A percentile compares a stretch with the other conserved stretches of the same genome.
Evolutionary conservation across 2,797 vertebrate species (phyloP).

Genomic region (Typhlichthys eigenmanni): DNA sequence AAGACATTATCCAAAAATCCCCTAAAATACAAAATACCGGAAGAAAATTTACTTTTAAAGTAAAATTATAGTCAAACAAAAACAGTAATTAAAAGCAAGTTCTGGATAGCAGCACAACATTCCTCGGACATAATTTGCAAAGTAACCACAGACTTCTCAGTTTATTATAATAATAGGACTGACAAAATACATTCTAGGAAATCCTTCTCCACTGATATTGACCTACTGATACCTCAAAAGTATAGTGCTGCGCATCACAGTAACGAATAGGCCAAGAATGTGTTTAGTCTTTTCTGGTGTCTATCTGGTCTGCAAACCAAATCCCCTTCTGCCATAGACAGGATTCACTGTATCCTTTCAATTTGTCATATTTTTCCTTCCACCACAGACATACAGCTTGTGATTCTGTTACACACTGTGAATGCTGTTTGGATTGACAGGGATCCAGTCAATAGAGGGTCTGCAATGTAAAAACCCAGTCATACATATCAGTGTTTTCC

Average conservation of each 20-base stretch:
- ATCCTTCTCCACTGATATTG: conserved; percentile 38
- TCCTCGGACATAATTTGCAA: conserved; percentile 41
- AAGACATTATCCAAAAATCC: background rate
- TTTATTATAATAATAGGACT: conserved; percentile 46
- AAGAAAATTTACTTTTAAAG: background rate
- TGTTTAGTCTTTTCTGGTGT: background rate
- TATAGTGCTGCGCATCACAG: conserved; percentile 22
- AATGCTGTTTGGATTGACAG: conserved; percentile 24
- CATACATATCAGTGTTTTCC: conserved; percentile 23
- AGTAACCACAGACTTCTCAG: conserved; percentile 38
- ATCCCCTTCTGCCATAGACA: conserved; percentile 28
- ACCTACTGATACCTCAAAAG: conserved; percentile 33
- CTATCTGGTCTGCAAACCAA: conserved; percentile 12
- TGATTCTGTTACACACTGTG: conserved; percentile 38
- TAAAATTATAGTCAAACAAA: background rate
- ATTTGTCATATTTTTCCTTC: conserved; percentile 22
- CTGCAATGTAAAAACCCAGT: conserved; percentile 7
- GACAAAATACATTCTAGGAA: conserved; percentile 40
- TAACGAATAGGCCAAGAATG: conserved; percentile 22
- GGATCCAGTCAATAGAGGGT: conserved; percentile 26
- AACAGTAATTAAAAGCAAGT: background rate
- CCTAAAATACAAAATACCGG: background rate
- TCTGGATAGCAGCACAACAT: conserved; percentile 37
- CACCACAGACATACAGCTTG: conserved; percentile 15
- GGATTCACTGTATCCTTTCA: conserved; percentile 25